Evolutionary conservation across 1,140 invertebrate species (phyloP).

Genomic region (Aphelinus atriplicis): DNA sequence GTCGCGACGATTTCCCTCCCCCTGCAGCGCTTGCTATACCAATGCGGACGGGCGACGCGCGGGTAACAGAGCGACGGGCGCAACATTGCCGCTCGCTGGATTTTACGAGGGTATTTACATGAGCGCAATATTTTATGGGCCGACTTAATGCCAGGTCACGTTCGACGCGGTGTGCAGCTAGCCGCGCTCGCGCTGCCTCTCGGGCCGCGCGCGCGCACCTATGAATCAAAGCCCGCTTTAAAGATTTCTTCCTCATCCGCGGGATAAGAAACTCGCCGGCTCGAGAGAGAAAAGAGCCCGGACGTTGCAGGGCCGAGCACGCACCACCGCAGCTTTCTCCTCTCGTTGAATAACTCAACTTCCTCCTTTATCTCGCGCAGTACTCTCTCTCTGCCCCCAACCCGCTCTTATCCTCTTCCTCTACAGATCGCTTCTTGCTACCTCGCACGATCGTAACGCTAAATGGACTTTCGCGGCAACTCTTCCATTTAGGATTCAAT

Average conservation of each 20-base stretch:
- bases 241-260: constrained; percentile 54
- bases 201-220: constrained; percentile 43
- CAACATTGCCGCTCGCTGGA: constrained; percentile 51
- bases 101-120: constrained; percentile 64
- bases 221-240: constrained; percentile 62
- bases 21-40: neutral
- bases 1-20: neutral
- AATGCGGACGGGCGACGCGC: no score
- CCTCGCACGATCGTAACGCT: no score
- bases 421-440: no score
- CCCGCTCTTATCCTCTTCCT: neutral
- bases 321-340: neutral
- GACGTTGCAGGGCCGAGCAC: neutral
- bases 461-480: no score
- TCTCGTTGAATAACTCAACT: constrained; percentile 5
- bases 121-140: constrained; percentile 60
- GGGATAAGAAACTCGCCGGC: constrained; percentile 47
- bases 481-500: no score
- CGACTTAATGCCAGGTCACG: constrained; percentile 64
- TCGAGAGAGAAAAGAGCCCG: neutral
- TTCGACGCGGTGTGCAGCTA: constrained; percentile 47
- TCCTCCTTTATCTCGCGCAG: neutral
- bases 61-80: neutral
- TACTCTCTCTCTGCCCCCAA: no score
- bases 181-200: neutral